Conservation (phyloP, 2,797 vertebrate species). For the Falco rusticolus region DNA sequence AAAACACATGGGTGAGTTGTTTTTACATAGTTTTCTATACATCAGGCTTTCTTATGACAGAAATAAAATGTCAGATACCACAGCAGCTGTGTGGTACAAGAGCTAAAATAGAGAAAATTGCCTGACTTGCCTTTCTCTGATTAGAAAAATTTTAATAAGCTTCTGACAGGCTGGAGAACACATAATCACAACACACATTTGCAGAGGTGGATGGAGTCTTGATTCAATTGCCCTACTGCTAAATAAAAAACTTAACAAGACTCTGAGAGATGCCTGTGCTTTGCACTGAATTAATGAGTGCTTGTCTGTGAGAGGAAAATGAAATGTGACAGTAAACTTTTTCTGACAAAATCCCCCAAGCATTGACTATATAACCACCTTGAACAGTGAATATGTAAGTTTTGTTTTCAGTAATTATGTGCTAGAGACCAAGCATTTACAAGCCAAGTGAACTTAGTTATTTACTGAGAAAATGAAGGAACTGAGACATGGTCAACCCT, state of each 20-base stretch:
- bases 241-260: conserved; percentile 21
- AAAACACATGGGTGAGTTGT: neutral
- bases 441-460: neutral
- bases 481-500: neutral
- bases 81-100: neutral
- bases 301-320: neutral
- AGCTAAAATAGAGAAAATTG: conserved; percentile 1
- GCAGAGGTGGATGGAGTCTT: conserved; percentile 16
- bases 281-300: neutral
- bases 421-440: neutral
- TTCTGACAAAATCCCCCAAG: neutral
- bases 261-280: neutral
- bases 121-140: neutral
- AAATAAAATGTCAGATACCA: neutral
- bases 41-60: neutral
- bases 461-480: neutral
- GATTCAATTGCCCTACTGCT: neutral
- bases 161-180: neutral
- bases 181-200: conserved; percentile 13
- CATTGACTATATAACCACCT: neutral
- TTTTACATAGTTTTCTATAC: neutral
- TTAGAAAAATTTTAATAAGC: neutral
- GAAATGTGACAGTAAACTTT: neutral
- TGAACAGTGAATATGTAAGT: neutral
- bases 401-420: neutral